These are phyloP conservation scores for Ooceraea biroi DNA, from an alignment of 1,140 invertebrate genomes.

Conservation along the genomic window DNA sequence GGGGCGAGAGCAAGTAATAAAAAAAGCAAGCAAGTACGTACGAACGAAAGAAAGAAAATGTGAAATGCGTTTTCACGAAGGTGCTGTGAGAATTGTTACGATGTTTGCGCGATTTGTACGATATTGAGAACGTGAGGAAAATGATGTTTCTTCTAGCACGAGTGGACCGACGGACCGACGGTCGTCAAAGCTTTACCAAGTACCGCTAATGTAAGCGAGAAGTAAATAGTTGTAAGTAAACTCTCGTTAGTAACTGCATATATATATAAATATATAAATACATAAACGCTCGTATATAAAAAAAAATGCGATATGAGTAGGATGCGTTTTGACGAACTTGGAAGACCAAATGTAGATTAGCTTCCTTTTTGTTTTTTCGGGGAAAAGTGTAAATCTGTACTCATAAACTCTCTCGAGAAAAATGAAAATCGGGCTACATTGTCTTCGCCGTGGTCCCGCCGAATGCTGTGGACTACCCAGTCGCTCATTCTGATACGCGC, in stretches of 20 bases:
- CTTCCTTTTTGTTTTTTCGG: conserved; percentile 56
- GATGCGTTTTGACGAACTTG: conserved; percentile 66
- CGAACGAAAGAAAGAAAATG: conserved; percentile 46
- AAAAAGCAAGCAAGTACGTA: conserved; percentile 25
- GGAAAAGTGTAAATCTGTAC: conserved; percentile 69
- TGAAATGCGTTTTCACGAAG: conserved; percentile 55
- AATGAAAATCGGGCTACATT: conserved; percentile 31
- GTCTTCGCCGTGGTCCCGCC: conserved; percentile 40
- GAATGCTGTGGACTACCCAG: conserved; percentile 26
- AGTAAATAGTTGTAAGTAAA: conserved; percentile 76
- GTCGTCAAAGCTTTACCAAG: conserved; percentile 65
- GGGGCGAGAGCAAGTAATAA: neutral
- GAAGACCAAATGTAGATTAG: conserved; percentile 74
- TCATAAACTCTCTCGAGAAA: conserved; percentile 52
- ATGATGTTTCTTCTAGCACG: conserved; percentile 64
- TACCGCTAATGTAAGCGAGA: conserved; percentile 62
- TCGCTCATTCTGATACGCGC: conserved; percentile 32
- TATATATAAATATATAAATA: conserved; percentile 65
- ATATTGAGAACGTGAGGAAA: conserved; percentile 59
- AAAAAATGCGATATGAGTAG: conserved; percentile 66
- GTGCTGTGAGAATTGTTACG: conserved; percentile 69
- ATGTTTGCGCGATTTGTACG: conserved; percentile 62
- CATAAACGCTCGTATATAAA: conserved; percentile 46
- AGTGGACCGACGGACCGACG: conserved; percentile 23
- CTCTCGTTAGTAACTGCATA: conserved; percentile 70